These are phyloP conservation scores for Pocillopora grandis DNA, from an alignment of 92 coral and sea anemone species.

Conservation along the genomic window DNA sequence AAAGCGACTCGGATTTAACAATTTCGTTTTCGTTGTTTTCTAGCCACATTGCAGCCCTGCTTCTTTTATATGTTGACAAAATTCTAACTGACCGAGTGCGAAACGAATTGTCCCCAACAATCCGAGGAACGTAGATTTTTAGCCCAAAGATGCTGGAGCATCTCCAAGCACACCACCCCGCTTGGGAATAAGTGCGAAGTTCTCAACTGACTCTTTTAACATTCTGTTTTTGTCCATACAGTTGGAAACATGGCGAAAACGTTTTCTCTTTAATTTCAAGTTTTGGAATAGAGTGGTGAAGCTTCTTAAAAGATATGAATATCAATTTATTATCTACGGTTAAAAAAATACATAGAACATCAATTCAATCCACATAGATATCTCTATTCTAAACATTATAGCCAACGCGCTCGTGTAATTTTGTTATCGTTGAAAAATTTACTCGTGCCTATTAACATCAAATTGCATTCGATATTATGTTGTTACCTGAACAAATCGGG, in stretches of 20 bases:
- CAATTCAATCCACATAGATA: no score
- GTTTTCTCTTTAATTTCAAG: slow-evolving; percentile 1
- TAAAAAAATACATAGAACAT: no score
- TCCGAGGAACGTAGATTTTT: slow-evolving; percentile 14
- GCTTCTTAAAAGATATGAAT: neutral
- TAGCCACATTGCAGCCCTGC: slow-evolving; percentile 50
- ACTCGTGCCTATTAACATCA: no score
- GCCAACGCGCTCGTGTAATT: no score
- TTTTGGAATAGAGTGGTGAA: slow-evolving; percentile 30
- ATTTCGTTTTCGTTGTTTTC: neutral
- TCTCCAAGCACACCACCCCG: slow-evolving; percentile 52
- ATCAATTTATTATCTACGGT: no score
- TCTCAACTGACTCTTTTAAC: neutral
- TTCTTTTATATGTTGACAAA: slow-evolving; percentile 22
- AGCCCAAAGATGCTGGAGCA: slow-evolving; percentile 27
- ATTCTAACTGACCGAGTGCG: slow-evolving; percentile 47
- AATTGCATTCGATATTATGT: no score
- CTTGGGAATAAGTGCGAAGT: slow-evolving; percentile 22
- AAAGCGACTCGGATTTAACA: neutral
- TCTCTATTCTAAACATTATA: no score
- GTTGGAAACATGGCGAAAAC: slow-evolving; percentile 1
- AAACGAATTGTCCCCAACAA: neutral
- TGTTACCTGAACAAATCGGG: no score
- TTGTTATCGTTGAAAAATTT: no score
- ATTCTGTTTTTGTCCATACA: neutral